phyloP scores from a whole-genome alignment of 2,888 invertebrate genomes.

The Macrophya alboannulata region DNA sequence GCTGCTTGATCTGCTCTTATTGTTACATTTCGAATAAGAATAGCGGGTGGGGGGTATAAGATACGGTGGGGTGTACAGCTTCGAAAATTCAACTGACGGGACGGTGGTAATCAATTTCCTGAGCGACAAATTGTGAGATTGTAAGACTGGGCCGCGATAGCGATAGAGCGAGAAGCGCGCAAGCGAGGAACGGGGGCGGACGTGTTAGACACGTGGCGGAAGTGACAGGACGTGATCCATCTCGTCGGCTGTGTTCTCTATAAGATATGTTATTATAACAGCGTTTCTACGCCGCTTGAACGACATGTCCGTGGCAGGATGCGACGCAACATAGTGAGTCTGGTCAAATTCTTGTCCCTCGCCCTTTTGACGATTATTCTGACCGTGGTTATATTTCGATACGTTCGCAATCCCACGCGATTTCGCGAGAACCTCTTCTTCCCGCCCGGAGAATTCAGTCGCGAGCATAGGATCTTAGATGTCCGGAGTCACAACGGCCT shows the following conservation, averaged over 20 bases:
- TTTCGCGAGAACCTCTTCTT: not conserved
- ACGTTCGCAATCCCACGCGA: conserved; percentile 66
- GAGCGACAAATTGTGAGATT: not conserved
- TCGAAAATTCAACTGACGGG: not conserved
- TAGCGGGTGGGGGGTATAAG: not conserved
- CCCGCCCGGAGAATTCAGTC: not conserved
- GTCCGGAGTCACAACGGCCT: not conserved
- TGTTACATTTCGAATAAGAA: not conserved
- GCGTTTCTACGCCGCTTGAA: not conserved
- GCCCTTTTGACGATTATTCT: conserved; percentile 75
- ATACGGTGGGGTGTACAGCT: not conserved
- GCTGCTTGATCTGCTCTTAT: not conserved
- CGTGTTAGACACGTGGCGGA: conserved; percentile 17
- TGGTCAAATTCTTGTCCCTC: conserved; percentile 75
- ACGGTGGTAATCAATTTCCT: not conserved
- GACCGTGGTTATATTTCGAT: conserved; percentile 76
- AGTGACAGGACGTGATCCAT: conserved; percentile 1
- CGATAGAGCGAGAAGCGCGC: not conserved
- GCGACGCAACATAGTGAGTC: conserved; percentile 78
- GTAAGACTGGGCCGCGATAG: not conserved
- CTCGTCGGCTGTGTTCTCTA: not conserved
- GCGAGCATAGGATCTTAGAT: not conserved
- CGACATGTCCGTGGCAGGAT: conserved; percentile 67
- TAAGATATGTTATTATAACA: not conserved
- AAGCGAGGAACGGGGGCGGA: not conserved